phyloP scores from a whole-genome alignment of 2,797 vertebrate species.

The Cryptoprocta ferox region DNA sequence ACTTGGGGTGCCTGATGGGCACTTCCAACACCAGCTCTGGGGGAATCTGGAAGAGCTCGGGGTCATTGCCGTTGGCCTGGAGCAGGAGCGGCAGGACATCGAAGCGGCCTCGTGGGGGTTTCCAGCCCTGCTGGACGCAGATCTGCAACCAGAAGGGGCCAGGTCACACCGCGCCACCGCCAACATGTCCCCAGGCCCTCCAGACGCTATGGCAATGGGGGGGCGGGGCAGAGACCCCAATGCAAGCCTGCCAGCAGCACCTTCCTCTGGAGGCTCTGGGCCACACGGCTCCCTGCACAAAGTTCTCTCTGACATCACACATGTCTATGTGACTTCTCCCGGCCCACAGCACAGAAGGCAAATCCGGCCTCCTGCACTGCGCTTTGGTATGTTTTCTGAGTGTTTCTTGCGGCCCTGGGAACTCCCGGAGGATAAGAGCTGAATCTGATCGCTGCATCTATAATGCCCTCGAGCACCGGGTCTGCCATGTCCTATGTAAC shows the following conservation, averaged over 20 bases:
- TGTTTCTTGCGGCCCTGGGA: background rate
- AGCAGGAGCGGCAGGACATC: slow-evolving; percentile 97
- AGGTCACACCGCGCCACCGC: rapidly evolving
- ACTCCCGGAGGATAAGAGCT: rapidly evolving
- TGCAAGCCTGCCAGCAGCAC: rapidly evolving
- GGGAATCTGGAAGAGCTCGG: slow-evolving; percentile 96
- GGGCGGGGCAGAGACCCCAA: background rate
- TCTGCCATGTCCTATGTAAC: too few species aligned
- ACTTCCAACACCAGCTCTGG: slow-evolving; percentile 97
- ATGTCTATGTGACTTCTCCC: rapidly evolving
- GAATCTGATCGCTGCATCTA: too few species aligned
- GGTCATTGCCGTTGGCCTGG: slow-evolving; percentile 96
- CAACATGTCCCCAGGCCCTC: rapidly evolving
- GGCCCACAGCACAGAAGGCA: background rate
- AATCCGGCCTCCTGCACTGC: background rate
- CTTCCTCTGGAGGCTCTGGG: background rate
- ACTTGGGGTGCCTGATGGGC: slow-evolving; percentile 97
- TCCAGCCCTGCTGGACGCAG: slow-evolving; percentile 98
- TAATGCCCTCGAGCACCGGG: rapidly evolving
- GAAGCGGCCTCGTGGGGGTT: slow-evolving; percentile 93
- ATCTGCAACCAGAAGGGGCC: slow-evolving; percentile 86
- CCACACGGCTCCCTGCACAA: rapidly evolving
- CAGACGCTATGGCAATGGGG: rapidly evolving
- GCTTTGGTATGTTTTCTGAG: background rate
- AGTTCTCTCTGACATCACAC: background rate